A percentile compares a stretch with the other conserved stretches of the same genome.
Conservation (phyloP, 2,797 vertebrate species). For the Lemur catta region DNA sequence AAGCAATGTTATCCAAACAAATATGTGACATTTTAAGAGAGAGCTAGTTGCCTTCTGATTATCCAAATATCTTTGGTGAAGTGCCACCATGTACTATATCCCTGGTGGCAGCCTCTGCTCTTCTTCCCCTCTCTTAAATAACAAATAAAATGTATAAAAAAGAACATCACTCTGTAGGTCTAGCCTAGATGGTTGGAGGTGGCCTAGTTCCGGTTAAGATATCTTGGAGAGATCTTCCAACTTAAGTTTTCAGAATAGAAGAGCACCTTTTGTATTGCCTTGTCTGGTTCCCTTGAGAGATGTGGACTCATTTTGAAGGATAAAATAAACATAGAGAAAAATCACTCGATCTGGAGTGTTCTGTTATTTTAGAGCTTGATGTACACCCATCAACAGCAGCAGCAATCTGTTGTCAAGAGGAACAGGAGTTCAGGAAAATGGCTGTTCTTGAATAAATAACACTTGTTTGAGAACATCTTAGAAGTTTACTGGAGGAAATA, state of each 20-base stretch:
- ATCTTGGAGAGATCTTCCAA: conserved; percentile 3
- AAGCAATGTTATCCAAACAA: background rate
- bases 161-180: background rate
- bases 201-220: background rate
- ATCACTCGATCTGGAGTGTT: background rate
- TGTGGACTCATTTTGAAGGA: background rate
- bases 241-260: background rate
- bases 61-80: background rate
- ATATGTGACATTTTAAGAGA: background rate
- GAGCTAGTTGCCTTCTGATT: background rate
- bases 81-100: background rate
- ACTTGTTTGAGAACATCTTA: background rate
- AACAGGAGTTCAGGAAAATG: background rate
- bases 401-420: background rate
- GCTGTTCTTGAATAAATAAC: background rate
- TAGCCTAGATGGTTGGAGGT: background rate
- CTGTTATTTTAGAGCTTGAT: conserved; percentile 4
- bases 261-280: background rate
- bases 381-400: background rate
- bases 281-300: background rate
- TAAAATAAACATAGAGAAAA: conserved; percentile 6
- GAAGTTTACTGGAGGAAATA: background rate
- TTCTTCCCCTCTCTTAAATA: background rate
- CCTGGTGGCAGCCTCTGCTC: background rate
- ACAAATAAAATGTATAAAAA: background rate